Conservation (phyloP, 2,888 invertebrate species). For the Dicyrtoma fusca region DNA sequence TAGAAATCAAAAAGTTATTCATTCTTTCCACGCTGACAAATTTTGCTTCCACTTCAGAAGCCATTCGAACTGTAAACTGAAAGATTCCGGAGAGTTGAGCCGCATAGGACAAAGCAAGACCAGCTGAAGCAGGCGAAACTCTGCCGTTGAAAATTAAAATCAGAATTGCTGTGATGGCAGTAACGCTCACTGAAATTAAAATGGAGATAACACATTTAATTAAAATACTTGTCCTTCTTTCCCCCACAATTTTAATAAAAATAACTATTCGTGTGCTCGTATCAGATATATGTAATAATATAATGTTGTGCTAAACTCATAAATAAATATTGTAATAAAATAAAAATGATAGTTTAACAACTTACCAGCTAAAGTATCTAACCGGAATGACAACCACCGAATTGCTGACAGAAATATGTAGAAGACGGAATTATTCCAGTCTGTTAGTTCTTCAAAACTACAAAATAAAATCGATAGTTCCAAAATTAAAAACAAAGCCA, state of each 20-base stretch:
- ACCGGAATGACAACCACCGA: conserved; percentile 63
- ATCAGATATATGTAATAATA: too few species aligned
- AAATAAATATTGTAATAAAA: conserved; percentile 40
- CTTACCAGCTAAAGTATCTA: conserved; percentile 59
- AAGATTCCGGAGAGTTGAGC: conserved; percentile 66
- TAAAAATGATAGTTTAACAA: conserved; percentile 45
- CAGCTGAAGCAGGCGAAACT: conserved; percentile 58
- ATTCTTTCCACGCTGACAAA: conserved; percentile 64
- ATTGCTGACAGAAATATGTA: conserved; percentile 63
- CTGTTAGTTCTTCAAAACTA: conserved; percentile 49
- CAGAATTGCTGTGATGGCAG: conserved; percentile 47
- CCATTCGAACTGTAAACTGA: conserved; percentile 63
- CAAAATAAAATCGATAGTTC: not conserved
- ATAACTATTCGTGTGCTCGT: too few species aligned
- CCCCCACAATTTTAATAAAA: too few species aligned
- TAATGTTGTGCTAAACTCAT: too few species aligned
- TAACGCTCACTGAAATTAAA: conserved; percentile 47
- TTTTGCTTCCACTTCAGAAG: conserved; percentile 62
- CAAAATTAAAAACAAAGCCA: conserved; percentile 4
- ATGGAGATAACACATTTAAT: too few species aligned
- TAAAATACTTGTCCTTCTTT: too few species aligned
- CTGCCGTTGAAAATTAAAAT: conserved; percentile 50
- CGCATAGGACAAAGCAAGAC: conserved; percentile 67
- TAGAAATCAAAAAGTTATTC: conserved; percentile 55
- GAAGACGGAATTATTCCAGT: conserved; percentile 56